A percentile compares a stretch with the other conserved stretches of the same genome.
Conservation (phyloP, 2,888 invertebrate species). For the Mystacides longicornis region DNA sequence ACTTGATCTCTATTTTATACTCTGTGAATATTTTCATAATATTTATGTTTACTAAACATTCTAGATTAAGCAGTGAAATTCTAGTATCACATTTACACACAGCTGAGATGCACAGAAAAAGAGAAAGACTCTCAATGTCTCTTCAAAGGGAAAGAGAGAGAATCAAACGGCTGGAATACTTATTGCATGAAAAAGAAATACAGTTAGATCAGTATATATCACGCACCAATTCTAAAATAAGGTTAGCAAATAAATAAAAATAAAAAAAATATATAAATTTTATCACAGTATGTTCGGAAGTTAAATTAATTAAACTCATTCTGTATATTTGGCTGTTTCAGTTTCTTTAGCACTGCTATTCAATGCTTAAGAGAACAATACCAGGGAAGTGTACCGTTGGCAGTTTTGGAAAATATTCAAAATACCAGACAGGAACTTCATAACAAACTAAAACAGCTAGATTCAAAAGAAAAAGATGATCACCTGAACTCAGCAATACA, state of each 20-base stretch:
- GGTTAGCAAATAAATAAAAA: conserved; percentile 29
- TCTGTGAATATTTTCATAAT: no score
- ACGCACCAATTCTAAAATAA: conserved; percentile 40
- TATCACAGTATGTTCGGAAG: not conserved
- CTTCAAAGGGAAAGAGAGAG: conserved; percentile 39
- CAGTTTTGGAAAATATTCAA: conserved; percentile 38
- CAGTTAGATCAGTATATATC: conserved; percentile 40
- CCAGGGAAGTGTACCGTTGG: conserved; percentile 39
- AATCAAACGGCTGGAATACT: conserved; percentile 38
- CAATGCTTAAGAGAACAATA: conserved; percentile 41
- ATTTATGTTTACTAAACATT: no score
- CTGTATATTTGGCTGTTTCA: conserved; percentile 25
- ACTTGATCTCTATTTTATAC: no score
- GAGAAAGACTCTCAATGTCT: conserved; percentile 36
- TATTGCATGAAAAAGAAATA: conserved; percentile 38
- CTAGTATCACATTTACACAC: conserved; percentile 46
- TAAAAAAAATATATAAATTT: not conserved
- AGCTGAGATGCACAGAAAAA: conserved; percentile 39
- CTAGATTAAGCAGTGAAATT: conserved; percentile 40
- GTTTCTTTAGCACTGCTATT: conserved; percentile 39
- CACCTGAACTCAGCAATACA: not conserved
- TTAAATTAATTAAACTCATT: not conserved
- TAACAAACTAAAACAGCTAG: not conserved
- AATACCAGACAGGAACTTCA: conserved; percentile 37
- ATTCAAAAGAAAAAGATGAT: not conserved